Evolutionary conservation across 1,140 invertebrate species (phyloP).

Genomic region (Pogonomyrmex californicus): DNA sequence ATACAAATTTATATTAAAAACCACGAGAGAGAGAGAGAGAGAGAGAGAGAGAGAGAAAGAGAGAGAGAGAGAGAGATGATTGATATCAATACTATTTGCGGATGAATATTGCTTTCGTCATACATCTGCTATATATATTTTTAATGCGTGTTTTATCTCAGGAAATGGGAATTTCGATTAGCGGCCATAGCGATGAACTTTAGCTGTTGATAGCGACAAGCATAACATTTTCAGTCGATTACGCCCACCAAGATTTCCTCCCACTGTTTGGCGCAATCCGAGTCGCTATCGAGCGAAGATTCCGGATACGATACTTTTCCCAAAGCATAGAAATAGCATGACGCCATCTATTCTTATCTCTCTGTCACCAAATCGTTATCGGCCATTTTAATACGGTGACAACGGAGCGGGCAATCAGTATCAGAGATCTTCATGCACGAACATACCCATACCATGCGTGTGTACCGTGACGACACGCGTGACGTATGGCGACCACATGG

Average conservation of each 20-base stretch:
- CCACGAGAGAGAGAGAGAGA: too few relatives aligned
- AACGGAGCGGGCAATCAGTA: constrained; percentile 18
- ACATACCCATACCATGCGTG: background rate
- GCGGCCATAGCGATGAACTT: background rate
- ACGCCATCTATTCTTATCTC: constrained; percentile 9
- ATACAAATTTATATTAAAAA: background rate
- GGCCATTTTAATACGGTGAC: background rate
- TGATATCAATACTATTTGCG: background rate
- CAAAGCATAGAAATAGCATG: background rate
- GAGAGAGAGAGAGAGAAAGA: too few relatives aligned
- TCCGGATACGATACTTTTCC: constrained; percentile 4
- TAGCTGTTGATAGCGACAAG: constrained; percentile 29
- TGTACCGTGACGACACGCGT: constrained; percentile 17
- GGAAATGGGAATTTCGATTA: background rate
- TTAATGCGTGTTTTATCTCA: background rate
- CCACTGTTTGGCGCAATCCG: constrained; percentile 11
- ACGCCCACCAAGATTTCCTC: constrained; percentile 61
- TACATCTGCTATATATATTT: background rate
- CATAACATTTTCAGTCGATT: constrained; percentile 34
- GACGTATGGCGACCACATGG: constrained; percentile 41
- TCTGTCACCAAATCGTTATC: constrained; percentile 23
- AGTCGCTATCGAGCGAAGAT: constrained; percentile 30
- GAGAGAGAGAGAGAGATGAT: too few relatives aligned
- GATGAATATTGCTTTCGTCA: background rate
- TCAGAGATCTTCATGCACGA: constrained; percentile 3